phyloP scores from a whole-genome alignment of 1,140 invertebrate genomes.

The Vanessa tameamea region DNA sequence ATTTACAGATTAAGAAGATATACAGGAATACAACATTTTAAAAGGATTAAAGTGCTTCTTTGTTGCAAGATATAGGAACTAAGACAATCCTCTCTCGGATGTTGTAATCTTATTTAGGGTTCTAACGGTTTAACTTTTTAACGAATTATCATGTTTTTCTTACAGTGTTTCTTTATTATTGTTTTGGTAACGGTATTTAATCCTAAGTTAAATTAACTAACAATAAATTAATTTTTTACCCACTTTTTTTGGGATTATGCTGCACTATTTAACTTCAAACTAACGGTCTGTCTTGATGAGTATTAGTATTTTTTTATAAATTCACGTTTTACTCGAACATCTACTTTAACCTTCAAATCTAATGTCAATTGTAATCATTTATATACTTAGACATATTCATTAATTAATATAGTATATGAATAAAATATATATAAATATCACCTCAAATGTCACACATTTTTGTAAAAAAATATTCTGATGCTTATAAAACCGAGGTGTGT shows the following conservation, averaged over 20 bases:
- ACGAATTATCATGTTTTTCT: conserved; percentile 24
- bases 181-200: conserved; percentile 47
- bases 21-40: conserved; percentile 16
- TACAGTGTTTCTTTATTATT: conserved; percentile 13
- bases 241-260: background rate
- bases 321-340: background rate
- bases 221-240: background rate
- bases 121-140: conserved; percentile 42
- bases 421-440: background rate
- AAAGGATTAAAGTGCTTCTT: conserved; percentile 26
- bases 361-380: background rate
- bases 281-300: background rate
- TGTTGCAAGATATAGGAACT: conserved; percentile 37
- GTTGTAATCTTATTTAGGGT: conserved; percentile 56
- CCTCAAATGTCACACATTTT: too few species aligned
- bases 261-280: background rate
- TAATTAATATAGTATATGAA: too few species aligned
- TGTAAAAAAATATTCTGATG: too few species aligned
- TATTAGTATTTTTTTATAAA: background rate
- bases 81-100: conserved; percentile 30
- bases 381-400: too few species aligned
- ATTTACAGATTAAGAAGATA: conserved; percentile 10
- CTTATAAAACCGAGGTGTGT: too few species aligned
- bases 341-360: background rate
- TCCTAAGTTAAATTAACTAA: conserved; percentile 27